phyloP scores from a whole-genome alignment of 2,888 invertebrate genomes.

The Linyphia triangularis region DNA sequence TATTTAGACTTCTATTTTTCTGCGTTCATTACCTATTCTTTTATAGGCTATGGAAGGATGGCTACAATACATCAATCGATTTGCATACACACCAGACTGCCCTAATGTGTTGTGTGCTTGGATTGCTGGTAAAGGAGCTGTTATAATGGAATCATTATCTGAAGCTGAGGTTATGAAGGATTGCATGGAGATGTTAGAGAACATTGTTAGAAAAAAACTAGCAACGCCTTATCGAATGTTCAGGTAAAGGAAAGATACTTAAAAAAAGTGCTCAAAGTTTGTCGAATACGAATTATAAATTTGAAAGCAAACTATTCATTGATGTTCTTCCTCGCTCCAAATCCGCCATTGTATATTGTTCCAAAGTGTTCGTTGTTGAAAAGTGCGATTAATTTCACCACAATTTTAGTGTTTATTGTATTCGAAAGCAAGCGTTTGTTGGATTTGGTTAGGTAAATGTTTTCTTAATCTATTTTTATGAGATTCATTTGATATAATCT shows the following conservation, averaged over 20 bases:
- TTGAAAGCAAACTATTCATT: no score
- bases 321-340: no score
- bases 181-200: constrained; percentile 78
- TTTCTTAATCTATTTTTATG: no score
- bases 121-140: constrained; percentile 85
- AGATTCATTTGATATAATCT: no score
- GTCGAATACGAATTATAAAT: no score
- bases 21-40: no score
- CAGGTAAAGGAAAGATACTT: constrained; percentile 51
- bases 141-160: constrained; percentile 83
- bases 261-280: no score
- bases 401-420: neutral
- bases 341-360: no score
- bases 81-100: constrained; percentile 85
- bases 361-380: no score
- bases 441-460: no score
- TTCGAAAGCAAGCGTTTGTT: no score
- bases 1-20: no score
- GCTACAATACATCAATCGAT: constrained; percentile 85
- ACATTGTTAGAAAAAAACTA: constrained; percentile 13
- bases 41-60: constrained; percentile 80
- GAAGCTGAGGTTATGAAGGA: constrained; percentile 82
- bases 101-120: constrained; percentile 85
- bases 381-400: neutral
- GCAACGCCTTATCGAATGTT: constrained; percentile 50